Base-by-base conservation (phyloP, 2,113 vertebrate genomes). In the Crotalus tigris region DNA sequence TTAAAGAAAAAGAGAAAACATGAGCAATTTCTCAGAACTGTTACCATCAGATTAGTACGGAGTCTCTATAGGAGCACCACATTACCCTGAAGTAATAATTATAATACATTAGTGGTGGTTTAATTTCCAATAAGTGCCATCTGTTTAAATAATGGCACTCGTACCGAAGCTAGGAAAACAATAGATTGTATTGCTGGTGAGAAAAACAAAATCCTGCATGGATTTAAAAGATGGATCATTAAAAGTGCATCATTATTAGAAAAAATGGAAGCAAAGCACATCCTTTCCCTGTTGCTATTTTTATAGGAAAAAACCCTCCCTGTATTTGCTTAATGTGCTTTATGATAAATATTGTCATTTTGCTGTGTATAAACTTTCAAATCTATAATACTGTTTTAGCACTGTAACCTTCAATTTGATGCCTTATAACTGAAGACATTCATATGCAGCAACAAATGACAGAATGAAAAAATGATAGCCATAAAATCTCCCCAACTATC, bases 21-120 rank as follows among this genome's bases (percentile, higher is more conserved):
- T 97, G 97, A 97, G 95, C 91, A 4, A 90, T 93, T 97, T 94
- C 93, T 93, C 95, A 93, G 96, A 96, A 96, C 95, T 0, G 91
- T 95, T 97, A 94, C 96, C 94, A 96, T 97, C 94, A 93, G 96
- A 97, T 97, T 96, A 97, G 95, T 94, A 97, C 95, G 75, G 96
- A 96, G 96, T 97, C 96, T 97, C 97, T 97, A 96, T 97, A 96
- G 95, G 94, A 97, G 90, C 95, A 97, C 96, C 97, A 98, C 96
- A 98, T 98, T 97, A 97, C 95, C 97, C 97, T 96, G 95, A 96
- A 98, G 97, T 97, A 96, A 97, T 98, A 98, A 98, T 98, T 98
- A 97, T 97, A 97, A 97, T 96, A 97, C 96, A 97, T 97, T 97
- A 97, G 97, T 96, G 97, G 96, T 95, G n/a, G 95, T 97, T 98